phyloP scores from a whole-genome alignment of 2,113 vertebrate species.

The Tychaedon coryphoeus region DNA sequence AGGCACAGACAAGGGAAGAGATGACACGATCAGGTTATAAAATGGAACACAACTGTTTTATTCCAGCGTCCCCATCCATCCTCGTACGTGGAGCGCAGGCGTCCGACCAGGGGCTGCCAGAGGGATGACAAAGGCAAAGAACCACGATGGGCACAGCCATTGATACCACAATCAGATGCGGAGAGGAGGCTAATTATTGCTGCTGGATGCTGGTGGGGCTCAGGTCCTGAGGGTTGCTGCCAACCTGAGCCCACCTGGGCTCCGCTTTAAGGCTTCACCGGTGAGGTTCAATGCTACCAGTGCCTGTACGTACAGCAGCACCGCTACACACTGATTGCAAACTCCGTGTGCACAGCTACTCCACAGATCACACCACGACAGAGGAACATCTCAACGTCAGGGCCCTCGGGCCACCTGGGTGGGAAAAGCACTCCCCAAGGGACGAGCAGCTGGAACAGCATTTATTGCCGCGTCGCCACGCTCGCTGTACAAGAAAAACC shows the following conservation, averaged over 20 bases:
- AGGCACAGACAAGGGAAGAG: not conserved
- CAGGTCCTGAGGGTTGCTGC: not conserved
- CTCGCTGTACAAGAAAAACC: not conserved
- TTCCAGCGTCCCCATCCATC: not conserved
- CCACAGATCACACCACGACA: not conserved
- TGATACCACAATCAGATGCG: not conserved
- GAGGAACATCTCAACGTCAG: not conserved
- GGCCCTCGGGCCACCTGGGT: not conserved
- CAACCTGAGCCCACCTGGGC: not conserved
- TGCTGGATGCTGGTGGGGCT: not conserved
- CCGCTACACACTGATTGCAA: not conserved
- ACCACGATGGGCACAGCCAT: not conserved
- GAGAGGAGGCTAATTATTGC: not conserved
- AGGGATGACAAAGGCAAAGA: not conserved
- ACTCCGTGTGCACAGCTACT: not conserved
- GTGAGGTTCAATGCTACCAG: not conserved
- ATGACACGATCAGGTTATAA: not conserved
- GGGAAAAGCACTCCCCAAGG: not conserved
- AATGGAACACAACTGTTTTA: not conserved
- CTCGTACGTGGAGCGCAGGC: fast-evolving
- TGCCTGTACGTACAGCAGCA: not conserved
- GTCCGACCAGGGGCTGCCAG: not conserved
- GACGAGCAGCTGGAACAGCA: not conserved
- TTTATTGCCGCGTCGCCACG: slow-evolving; percentile 32
- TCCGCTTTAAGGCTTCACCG: slow-evolving; percentile 17